phyloP scores from a whole-genome alignment of 2,888 invertebrate genomes.

The Perdita meconis region DNA sequence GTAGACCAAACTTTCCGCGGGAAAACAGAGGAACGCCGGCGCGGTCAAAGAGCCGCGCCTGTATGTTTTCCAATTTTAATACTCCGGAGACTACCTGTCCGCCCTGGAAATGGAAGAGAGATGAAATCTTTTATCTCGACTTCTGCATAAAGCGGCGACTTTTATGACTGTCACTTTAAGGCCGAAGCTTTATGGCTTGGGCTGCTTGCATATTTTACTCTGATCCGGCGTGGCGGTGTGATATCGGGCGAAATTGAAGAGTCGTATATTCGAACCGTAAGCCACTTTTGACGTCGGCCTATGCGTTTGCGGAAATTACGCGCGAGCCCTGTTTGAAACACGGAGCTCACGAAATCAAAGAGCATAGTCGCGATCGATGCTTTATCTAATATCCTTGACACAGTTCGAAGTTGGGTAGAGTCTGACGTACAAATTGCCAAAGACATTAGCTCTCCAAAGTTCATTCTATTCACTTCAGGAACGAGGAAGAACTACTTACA shows the following conservation, averaged over 20 bases:
- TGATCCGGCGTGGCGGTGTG: conserved; percentile 61
- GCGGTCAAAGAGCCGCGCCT: conserved; percentile 3
- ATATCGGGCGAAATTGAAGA: conserved; percentile 70
- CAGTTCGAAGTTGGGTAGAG: too few species aligned
- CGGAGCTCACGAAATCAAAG: conserved; percentile 11
- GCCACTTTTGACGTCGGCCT: conserved; percentile 60
- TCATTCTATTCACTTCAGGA: too few species aligned
- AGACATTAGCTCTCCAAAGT: too few species aligned
- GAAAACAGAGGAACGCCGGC: background rate
- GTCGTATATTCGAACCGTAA: conserved; percentile 69
- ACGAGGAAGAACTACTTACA: conserved; percentile 4
- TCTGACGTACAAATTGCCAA: too few species aligned
- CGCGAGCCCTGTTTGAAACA: conserved; percentile 31
- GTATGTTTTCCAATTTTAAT: conserved; percentile 68
- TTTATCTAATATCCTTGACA: background rate
- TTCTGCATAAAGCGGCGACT: conserved; percentile 72
- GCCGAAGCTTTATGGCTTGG: conserved; percentile 72
- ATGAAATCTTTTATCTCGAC: conserved; percentile 75
- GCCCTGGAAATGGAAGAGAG: conserved; percentile 65
- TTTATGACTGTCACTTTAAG: conserved; percentile 78
- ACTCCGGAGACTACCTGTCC: conserved; percentile 59
- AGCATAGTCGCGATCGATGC: conserved; percentile 6
- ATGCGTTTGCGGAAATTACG: conserved; percentile 64
- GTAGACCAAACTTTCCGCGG: conserved; percentile 9
- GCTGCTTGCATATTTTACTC: conserved; percentile 75